phyloP scores from a whole-genome alignment of 2,113 vertebrate genomes.

The Zosterops japonicus region DNA sequence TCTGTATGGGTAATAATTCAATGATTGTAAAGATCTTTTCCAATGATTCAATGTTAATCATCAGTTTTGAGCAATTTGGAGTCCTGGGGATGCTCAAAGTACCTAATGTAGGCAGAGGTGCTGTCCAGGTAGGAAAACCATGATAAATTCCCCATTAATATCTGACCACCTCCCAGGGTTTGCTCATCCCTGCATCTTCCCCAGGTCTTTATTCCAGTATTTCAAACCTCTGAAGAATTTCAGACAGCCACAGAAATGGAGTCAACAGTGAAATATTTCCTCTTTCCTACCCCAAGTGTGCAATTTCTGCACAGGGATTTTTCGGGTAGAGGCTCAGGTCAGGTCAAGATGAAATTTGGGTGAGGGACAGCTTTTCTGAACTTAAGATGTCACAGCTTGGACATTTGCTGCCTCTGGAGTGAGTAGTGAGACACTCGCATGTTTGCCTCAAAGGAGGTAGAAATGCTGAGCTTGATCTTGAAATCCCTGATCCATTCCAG shows the following conservation, averaged over 20 bases:
- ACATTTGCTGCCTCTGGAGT: not conserved
- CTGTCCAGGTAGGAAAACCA: not conserved
- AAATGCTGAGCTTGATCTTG: not conserved
- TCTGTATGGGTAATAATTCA: not conserved
- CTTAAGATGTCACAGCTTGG: not conserved
- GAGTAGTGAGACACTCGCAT: not conserved
- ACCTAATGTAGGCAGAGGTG: not conserved
- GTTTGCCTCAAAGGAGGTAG: not conserved
- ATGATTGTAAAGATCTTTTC: not conserved
- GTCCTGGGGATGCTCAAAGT: not conserved
- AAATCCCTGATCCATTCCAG: not conserved
- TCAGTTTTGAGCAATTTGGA: not conserved
- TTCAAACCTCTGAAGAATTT: constrained; percentile 5
- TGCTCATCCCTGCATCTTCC: not conserved
- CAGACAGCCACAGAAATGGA: not conserved
- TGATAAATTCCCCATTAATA: not conserved
- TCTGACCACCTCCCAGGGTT: not conserved
- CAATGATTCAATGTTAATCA: not conserved
- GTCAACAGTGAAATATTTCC: not conserved
- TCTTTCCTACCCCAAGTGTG: not conserved
- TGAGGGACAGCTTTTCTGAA: not conserved
- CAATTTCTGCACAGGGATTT: not conserved
- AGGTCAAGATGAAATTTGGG: not conserved
- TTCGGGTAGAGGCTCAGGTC: not conserved
- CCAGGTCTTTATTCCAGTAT: not conserved